phyloP scores from a whole-genome alignment of 2,888 invertebrate genomes.

The Yponomeuta plumbellus region DNA sequence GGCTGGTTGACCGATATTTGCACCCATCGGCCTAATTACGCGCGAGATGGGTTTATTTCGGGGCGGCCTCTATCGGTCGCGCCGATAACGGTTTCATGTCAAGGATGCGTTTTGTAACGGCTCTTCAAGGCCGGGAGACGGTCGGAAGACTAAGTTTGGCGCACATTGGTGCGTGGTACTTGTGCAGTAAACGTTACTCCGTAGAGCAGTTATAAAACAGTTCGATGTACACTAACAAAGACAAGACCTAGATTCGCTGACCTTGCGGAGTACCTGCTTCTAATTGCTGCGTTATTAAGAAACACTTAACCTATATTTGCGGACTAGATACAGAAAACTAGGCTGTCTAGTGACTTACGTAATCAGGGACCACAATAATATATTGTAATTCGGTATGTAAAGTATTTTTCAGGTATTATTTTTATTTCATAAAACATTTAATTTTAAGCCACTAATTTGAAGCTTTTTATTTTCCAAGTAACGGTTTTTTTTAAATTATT shows the following conservation, averaged over 20 bases:
- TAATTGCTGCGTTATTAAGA: conserved; percentile 69
- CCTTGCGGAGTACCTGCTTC: conserved; percentile 51
- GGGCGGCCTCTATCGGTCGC: conserved; percentile 63
- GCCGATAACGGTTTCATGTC: conserved; percentile 71
- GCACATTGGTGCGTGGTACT: background rate
- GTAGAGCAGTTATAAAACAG: conserved; percentile 11
- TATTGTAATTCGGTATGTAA: no score
- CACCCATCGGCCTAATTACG: conserved; percentile 56
- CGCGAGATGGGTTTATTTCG: conserved; percentile 52
- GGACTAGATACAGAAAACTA: conserved; percentile 52
- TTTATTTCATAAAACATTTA: no score
- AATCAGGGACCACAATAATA: conserved; percentile 29
- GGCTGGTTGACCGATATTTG: conserved; percentile 69
- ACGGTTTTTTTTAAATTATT: no score
- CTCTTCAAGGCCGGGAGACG: conserved; percentile 1
- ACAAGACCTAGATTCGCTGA: conserved; percentile 40
- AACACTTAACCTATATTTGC: conserved; percentile 68
- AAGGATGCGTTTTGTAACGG: conserved; percentile 63
- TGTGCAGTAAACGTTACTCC: background rate
- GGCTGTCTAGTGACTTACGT: conserved; percentile 38
- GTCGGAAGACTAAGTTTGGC: background rate
- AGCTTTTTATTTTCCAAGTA: no score
- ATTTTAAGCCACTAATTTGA: no score
- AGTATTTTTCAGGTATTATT: no score
- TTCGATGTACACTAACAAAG: conserved; percentile 31